Conservation (phyloP, 2,797 vertebrate species). For the Crenichthys baileyi region DNA sequence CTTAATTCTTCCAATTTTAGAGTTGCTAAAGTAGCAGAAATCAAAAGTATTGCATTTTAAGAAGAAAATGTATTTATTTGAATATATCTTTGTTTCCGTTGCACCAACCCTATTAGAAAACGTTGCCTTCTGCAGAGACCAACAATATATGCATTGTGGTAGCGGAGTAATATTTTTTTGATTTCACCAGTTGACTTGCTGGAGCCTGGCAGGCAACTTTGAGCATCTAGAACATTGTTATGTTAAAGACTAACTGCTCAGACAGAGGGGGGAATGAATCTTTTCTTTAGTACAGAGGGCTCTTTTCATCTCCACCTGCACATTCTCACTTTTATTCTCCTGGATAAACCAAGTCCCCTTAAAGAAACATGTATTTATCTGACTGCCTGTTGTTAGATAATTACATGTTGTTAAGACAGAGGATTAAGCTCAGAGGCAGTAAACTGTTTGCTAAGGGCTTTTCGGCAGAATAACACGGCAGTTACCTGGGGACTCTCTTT, state of each 20-base stretch:
- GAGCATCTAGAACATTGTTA: background rate
- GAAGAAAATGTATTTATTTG: background rate
- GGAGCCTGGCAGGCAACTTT: background rate
- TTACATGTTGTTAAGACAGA: slow-evolving; percentile 20
- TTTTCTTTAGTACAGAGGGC: background rate
- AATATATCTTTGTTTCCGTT: background rate
- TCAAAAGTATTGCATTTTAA: background rate
- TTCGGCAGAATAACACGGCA: slow-evolving; percentile 32
- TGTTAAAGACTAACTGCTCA: background rate
- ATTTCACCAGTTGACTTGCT: background rate
- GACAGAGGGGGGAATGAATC: background rate
- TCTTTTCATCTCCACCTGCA: background rate
- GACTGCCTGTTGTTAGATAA: slow-evolving; percentile 9
- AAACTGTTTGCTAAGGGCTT: slow-evolving; percentile 32
- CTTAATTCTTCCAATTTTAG: background rate
- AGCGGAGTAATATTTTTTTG: background rate
- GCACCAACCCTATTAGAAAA: background rate
- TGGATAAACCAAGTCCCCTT: slow-evolving; percentile 12
- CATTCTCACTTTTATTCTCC: slow-evolving; percentile 18
- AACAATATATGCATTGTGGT: background rate
- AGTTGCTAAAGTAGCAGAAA: background rate
- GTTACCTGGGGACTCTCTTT: slow-evolving; percentile 3
- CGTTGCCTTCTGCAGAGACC: background rate
- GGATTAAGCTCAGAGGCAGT: slow-evolving; percentile 26
- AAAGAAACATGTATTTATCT: slow-evolving; percentile 37